Percentiles rank a stretch among this genome's conserved stretches.
Evolutionary conservation across 2,113 vertebrate genomes (phyloP).

Genomic region (Sinosuthora webbiana): DNA sequence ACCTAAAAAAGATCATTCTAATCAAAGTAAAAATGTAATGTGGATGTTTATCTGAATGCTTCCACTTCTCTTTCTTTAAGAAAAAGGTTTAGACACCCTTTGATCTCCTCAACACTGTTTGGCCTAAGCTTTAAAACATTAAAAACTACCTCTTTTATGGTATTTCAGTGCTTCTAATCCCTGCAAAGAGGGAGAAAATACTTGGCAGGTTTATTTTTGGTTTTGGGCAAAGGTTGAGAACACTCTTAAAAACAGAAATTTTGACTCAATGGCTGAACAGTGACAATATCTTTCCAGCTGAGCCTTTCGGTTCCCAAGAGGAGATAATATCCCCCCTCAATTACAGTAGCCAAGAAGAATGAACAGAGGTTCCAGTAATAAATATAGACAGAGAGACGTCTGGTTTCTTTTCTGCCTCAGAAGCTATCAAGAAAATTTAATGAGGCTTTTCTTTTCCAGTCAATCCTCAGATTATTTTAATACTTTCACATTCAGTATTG

Average conservation of each 20-base stretch:
- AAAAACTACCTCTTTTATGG: background rate
- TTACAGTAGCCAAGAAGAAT: slow-evolving; percentile 36
- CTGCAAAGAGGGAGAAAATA: background rate
- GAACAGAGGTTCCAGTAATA: slow-evolving; percentile 46
- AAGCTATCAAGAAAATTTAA: slow-evolving; percentile 65
- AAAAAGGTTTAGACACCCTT: background rate
- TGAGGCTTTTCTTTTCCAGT: slow-evolving; percentile 59
- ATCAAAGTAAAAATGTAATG: background rate
- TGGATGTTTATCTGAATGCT: background rate
- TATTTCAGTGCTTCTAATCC: background rate
- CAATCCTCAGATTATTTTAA: slow-evolving; percentile 57
- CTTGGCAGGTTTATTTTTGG: slow-evolving; percentile 13
- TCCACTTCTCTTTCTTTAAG: background rate
- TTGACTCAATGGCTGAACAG: background rate
- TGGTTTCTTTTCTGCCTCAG: slow-evolving; percentile 53
- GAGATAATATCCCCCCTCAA: background rate
- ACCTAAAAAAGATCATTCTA: background rate
- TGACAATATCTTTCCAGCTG: slow-evolving; percentile 23
- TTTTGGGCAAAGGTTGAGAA: background rate
- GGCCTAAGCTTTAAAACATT: background rate
- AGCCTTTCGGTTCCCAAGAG: slow-evolving; percentile 15
- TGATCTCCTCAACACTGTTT: background rate
- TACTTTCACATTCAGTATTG: slow-evolving; percentile 36
- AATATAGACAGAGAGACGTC: slow-evolving; percentile 17
- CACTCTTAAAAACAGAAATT: slow-evolving; percentile 20